Conservation (phyloP, 2,113 vertebrate genomes). For the Pedionomus torquatus region DNA sequence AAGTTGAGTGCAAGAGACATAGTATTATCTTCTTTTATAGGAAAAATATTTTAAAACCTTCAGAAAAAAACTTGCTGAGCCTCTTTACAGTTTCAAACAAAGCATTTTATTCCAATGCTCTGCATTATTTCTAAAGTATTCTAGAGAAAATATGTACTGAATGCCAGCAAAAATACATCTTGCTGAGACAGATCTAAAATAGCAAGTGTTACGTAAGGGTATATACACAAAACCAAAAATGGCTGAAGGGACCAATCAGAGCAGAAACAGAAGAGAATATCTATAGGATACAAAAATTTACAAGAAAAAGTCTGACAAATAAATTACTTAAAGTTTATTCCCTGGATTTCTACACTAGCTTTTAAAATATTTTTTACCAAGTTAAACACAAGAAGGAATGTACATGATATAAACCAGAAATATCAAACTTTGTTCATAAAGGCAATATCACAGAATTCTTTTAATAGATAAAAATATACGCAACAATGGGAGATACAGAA, state of each 20-base stretch:
- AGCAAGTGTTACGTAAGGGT: not conserved
- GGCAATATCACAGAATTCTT: not conserved
- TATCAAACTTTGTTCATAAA: not conserved
- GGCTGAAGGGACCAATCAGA: not conserved
- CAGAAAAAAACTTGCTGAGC: not conserved
- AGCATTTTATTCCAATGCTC: slow-evolving; percentile 25
- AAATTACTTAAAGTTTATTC: not conserved
- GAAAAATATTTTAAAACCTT: not conserved
- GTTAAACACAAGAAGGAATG: not conserved
- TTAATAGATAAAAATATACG: not conserved
- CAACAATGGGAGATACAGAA: not conserved
- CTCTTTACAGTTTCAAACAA: not conserved
- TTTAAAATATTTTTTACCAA: not conserved
- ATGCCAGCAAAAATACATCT: not conserved
- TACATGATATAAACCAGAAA: not conserved
- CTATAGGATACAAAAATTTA: not conserved
- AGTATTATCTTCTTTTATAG: not conserved
- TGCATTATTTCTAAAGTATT: not conserved
- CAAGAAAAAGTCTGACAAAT: not conserved
- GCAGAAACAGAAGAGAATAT: not conserved
- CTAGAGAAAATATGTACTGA: not conserved
- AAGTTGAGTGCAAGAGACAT: not conserved
- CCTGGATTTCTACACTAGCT: not conserved
- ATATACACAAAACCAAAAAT: not conserved
- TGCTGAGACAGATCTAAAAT: not conserved